A percentile compares a stretch with the other conserved stretches of the same genome.
phyloP scores from a whole-genome alignment of 2,888 invertebrate species.

The Poecilobothrus nobilitatus region DNA sequence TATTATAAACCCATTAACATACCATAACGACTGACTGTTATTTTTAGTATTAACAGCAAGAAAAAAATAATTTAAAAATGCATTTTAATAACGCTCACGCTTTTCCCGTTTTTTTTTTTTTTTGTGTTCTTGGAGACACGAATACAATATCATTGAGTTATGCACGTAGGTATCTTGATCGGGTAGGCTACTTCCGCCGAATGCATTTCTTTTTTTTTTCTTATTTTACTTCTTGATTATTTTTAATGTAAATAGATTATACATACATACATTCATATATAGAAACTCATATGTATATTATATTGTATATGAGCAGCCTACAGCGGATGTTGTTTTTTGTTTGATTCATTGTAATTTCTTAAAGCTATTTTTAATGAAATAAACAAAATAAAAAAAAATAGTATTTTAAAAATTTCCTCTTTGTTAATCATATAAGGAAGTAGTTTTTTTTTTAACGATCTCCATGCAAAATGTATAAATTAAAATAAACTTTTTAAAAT shows the following conservation, averaged over 20 bases:
- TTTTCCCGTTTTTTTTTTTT: neutral
- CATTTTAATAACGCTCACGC: conserved; percentile 1
- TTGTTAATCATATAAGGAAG: conserved; percentile 3
- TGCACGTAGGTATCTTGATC: neutral
- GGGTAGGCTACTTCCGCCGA: conserved; percentile 6
- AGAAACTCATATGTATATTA: too few species aligned
- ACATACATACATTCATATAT: too few species aligned
- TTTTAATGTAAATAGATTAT: too few species aligned
- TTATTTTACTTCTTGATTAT: too few species aligned
- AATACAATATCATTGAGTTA: neutral
- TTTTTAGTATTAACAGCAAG: neutral
- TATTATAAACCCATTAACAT: too few species aligned
- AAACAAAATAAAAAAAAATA: neutral
- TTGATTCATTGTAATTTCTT: neutral
- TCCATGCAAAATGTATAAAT: neutral
- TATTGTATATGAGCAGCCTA: neutral
- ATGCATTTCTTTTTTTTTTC: neutral
- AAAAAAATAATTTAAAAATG: neutral
- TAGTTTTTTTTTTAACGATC: neutral
- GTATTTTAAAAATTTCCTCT: neutral
- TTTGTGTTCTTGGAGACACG: neutral
- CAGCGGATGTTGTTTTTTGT: conserved; percentile 1
- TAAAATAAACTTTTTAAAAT: neutral
- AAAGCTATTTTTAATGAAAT: neutral
- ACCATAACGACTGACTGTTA: neutral